phyloP scores from a whole-genome alignment of 2,888 invertebrate species.

The Polydrusus tereticollis region DNA sequence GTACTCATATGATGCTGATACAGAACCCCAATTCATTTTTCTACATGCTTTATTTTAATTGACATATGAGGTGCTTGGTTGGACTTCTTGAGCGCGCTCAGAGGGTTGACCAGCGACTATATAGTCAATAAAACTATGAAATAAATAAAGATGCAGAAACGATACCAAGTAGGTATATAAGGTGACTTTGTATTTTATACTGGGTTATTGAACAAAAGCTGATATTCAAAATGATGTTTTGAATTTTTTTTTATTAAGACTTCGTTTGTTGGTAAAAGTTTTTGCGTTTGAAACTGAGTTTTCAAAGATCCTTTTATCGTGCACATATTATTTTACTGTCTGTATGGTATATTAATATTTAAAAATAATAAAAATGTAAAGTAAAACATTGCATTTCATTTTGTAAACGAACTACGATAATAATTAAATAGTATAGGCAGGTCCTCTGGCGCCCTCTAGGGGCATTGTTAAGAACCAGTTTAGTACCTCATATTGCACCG shows the following conservation, averaged over 20 bases:
- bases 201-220: conserved; percentile 16
- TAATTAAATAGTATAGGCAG: too few species aligned
- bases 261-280: conserved; percentile 36
- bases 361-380: conserved; percentile 62
- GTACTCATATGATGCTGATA: conserved; percentile 20
- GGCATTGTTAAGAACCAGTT: neutral
- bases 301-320: conserved; percentile 53
- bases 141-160: neutral
- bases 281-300: conserved; percentile 22
- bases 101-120: too few species aligned
- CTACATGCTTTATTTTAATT: neutral
- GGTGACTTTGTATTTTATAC: conserved; percentile 10
- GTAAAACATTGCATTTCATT: conserved; percentile 22
- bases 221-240: conserved; percentile 19
- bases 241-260: conserved; percentile 23
- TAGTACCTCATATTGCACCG: too few species aligned
- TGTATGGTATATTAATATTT: conserved; percentile 68
- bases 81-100: neutral
- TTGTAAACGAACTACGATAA: too few species aligned
- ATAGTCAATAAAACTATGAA: neutral
- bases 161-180: conserved; percentile 8
- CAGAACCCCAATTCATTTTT: neutral
- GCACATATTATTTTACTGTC: conserved; percentile 68
- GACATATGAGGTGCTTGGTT: neutral
- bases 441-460: neutral